These are phyloP conservation scores for Chondrilla cf. caribensis DNA, from an alignment of 37 sponge, comb jelly and placozoan genomes.

Conservation along the genomic window DNA sequence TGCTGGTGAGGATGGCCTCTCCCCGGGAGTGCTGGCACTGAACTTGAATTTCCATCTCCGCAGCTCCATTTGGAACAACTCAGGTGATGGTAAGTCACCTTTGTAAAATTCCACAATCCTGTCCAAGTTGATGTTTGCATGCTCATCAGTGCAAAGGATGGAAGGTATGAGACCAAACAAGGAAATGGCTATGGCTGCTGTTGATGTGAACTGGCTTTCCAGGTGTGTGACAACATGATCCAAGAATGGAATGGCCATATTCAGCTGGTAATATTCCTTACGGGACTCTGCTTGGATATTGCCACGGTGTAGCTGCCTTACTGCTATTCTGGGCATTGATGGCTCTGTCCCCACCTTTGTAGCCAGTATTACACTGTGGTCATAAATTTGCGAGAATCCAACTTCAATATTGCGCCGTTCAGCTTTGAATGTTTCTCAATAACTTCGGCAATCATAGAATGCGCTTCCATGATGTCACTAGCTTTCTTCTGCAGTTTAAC, in stretches of 20 bases:
- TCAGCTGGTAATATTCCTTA: constrained; percentile 36
- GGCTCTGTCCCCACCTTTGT: constrained; percentile 16
- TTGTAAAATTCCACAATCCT: background rate
- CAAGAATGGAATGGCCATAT: constrained; percentile 40
- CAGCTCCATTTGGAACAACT: constrained; percentile 21
- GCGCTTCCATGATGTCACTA: constrained; percentile 43
- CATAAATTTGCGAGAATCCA: constrained; percentile 31
- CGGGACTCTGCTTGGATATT: constrained; percentile 31
- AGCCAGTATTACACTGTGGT: constrained; percentile 27
- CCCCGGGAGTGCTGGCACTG: background rate
- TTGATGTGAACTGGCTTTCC: constrained; percentile 22
- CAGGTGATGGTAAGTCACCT: constrained; percentile 44
- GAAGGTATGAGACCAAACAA: constrained; percentile 39
- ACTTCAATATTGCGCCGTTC: constrained; percentile 28
- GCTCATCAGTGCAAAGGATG: constrained; percentile 14
- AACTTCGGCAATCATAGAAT: constrained; percentile 17
- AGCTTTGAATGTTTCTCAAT: constrained; percentile 13
- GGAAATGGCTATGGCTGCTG: background rate
- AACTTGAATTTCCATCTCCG: constrained; percentile 31
- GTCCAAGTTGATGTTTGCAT: background rate
- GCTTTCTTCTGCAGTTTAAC: constrained; percentile 39
- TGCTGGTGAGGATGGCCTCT: constrained; percentile 34
- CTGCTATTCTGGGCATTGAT: constrained; percentile 33
- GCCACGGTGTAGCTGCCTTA: constrained; percentile 42
- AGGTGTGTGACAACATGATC: constrained; percentile 30